phyloP scores from a whole-genome alignment of 1,140 invertebrate species.

The Lutraria rhynchaena region DNA sequence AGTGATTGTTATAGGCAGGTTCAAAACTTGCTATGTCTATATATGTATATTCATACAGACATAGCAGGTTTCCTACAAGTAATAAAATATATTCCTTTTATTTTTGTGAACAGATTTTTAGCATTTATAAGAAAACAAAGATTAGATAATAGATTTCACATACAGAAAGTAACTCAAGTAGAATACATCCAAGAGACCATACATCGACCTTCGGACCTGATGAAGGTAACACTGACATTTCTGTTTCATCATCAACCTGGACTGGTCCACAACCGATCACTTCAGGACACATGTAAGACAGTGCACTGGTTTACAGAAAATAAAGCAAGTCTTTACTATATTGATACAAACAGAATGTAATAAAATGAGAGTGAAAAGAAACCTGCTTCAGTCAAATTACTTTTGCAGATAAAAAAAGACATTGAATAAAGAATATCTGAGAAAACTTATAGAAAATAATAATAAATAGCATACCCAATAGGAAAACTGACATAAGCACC shows the following conservation, averaged over 20 bases:
- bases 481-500: slow-evolving; percentile 95
- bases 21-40: no score
- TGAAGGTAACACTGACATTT: slow-evolving; percentile 63
- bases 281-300: slow-evolving; percentile 89
- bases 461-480: slow-evolving; percentile 87
- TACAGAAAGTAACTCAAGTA: slow-evolving; percentile 89
- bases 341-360: no score
- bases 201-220: slow-evolving; percentile 89
- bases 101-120: not conserved
- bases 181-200: slow-evolving; percentile 95
- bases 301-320: slow-evolving; percentile 68
- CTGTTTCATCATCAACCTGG: slow-evolving; percentile 70
- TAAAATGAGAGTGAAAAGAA: no score
- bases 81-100: not conserved
- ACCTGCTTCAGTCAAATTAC: no score
- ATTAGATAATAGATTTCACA: slow-evolving; percentile 31
- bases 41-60: not conserved
- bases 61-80: not conserved
- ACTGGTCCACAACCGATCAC: slow-evolving; percentile 85
- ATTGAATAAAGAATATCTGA: no score
- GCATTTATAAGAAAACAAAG: not conserved
- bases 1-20: no score
- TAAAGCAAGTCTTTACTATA: no score
- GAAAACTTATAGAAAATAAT: no score
- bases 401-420: no score